Conservation (phyloP, 2,888 invertebrate species). For the Lysandra coridon region DNA sequence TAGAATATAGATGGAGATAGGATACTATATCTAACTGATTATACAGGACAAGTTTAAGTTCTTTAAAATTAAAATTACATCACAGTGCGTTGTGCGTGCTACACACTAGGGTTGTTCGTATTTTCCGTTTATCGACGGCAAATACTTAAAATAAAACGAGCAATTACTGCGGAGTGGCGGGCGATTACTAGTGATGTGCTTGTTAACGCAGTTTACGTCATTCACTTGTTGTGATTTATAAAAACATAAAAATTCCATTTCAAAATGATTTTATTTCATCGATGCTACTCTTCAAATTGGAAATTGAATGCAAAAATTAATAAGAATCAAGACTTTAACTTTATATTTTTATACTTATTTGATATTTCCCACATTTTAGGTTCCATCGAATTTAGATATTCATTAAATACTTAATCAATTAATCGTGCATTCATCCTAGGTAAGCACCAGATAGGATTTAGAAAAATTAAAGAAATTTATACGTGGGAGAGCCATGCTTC, state of each 20-base stretch:
- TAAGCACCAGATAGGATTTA: too few species aligned
- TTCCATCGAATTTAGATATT: too few species aligned
- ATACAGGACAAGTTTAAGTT: background rate
- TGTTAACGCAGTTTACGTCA: slow-evolving; percentile 59
- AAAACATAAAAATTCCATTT: background rate
- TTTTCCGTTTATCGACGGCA: slow-evolving; percentile 56
- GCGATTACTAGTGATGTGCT: slow-evolving; percentile 73
- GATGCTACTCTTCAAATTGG: background rate
- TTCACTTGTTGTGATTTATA: slow-evolving; percentile 36
- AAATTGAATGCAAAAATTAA: background rate
- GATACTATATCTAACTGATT: background rate
- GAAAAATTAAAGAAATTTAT: too few species aligned
- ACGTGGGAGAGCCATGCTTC: too few species aligned
- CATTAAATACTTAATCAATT: too few species aligned
- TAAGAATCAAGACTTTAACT: background rate
- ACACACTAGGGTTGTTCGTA: background rate
- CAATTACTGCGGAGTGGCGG: slow-evolving; percentile 68
- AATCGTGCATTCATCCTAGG: too few species aligned
- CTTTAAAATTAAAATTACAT: background rate
- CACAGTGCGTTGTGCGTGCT: background rate
- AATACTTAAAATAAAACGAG: slow-evolving; percentile 66
- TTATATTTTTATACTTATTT: background rate
- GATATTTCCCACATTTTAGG: too few species aligned
- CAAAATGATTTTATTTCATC: background rate
- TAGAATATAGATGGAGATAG: too few species aligned